phyloP scores from a whole-genome alignment of 2,797 vertebrate species.

The Adelosebastes latens region DNA sequence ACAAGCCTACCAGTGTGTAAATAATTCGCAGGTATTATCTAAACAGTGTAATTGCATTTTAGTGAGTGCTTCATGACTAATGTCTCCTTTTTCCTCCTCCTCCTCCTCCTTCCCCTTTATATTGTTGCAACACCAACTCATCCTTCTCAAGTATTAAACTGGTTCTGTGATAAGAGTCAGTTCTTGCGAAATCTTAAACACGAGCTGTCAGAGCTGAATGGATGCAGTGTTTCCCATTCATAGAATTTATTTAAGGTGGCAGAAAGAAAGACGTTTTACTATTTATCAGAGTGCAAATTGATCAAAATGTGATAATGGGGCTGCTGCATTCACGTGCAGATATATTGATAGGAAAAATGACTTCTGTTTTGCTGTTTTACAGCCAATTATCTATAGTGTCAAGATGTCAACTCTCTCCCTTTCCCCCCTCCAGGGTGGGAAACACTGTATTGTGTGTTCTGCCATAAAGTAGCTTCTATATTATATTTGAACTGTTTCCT shows the following conservation, averaged over 20 bases:
- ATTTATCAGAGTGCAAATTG: background rate
- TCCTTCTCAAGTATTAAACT: background rate
- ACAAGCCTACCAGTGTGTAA: background rate
- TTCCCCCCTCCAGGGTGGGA: background rate
- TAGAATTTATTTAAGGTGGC: background rate
- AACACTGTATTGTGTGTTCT: background rate
- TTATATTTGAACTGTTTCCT: background rate
- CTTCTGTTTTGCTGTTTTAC: slow-evolving; percentile 24
- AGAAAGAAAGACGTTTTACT: background rate
- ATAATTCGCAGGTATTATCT: slow-evolving; percentile 17
- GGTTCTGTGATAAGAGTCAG: background rate
- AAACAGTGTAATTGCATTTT: slow-evolving; percentile 13
- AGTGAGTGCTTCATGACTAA: background rate
- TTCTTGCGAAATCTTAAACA: background rate
- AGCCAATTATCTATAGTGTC: slow-evolving; percentile 12
- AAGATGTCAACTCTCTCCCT: slow-evolving; percentile 14
- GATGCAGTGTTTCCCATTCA: background rate
- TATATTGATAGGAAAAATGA: background rate
- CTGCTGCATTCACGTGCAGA: background rate
- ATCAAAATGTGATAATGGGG: background rate
- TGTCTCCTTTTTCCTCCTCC: background rate
- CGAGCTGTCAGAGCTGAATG: background rate
- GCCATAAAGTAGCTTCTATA: background rate
- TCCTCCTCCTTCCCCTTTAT: background rate
- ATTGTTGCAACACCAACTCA: background rate